Evolutionary conservation across 92 coral and sea anemone genomes (phyloP).

Genomic region (Epizoanthus ramosus): DNA sequence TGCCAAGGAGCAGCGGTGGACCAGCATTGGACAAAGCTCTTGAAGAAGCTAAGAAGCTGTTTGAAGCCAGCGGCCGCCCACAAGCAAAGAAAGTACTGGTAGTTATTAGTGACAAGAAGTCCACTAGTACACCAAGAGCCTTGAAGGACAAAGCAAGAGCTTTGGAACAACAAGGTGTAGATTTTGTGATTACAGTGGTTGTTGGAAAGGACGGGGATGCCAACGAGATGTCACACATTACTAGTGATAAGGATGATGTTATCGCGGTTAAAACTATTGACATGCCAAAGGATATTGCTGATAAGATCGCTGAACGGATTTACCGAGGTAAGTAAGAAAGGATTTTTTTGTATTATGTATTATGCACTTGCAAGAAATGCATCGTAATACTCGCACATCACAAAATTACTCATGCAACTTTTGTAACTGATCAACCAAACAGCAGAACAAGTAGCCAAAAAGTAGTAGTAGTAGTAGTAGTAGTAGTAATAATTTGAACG

Average conservation of each 20-base stretch:
- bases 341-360: too few relatives aligned
- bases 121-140: conserved; percentile 57
- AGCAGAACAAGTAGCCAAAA: too few relatives aligned
- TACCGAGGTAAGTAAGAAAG: conserved; percentile 25
- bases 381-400: too few relatives aligned
- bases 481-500: too few relatives aligned
- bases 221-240: conserved; percentile 46
- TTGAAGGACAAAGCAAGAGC: conserved; percentile 59
- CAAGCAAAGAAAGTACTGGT: conserved; percentile 73
- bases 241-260: conserved; percentile 62
- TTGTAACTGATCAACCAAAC: too few relatives aligned
- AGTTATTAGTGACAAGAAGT: conserved; percentile 76
- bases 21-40: conserved; percentile 53
- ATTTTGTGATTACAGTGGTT: conserved; percentile 59
- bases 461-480: too few relatives aligned
- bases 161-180: conserved; percentile 48
- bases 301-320: conserved; percentile 54
- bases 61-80: conserved; percentile 52
- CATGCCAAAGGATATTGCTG: conserved; percentile 67
- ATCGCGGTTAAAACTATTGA: conserved; percentile 59
- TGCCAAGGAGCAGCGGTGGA: conserved; percentile 44
- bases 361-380: too few relatives aligned
- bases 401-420: too few relatives aligned
- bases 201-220: conserved; percentile 63
- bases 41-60: conserved; percentile 41